Base-by-base conservation (phyloP, 2,113 vertebrate species). In the Zosterops lateralis region DNA sequence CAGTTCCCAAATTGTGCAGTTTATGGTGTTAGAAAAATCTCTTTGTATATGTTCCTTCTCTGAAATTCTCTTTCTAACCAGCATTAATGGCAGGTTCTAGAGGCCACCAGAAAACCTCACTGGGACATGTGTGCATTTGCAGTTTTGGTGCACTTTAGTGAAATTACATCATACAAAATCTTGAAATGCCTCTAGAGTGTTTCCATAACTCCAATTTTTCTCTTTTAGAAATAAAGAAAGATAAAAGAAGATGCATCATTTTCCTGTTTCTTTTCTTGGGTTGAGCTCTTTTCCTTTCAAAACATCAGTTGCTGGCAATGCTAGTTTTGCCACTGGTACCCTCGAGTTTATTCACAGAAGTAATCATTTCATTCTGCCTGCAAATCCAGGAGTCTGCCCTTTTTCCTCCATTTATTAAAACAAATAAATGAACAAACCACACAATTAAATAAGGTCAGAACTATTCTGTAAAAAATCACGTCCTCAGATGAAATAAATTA, bases 401-500 rank as follows among this genome's bases (percentile, higher is more conserved):
- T 90, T 64, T 42, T 3, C 5, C 34, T 20, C 42, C 50, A 70
- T 73, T 92, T 91, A 68, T 89, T 94, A 70, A 91, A 92, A 83
- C 60, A 90, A 86, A 58, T 42, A 86, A 92, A 83, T 51, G 74
- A 87, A 45, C 12, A 74, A 56, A 71, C 4, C 7, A 12, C 24
- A 47, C 67, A 84, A 57, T 89, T 86, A 94, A 87, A 92, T 81
- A 92, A 89, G 68, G 65, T 65, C 74, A 91, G 31, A 61, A 38
- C 19, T 68, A 28, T 76, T 79, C 71, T 83, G 51, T 56, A 95
- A 95, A 82, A 91, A 92, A 72, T 79, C 67, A 80, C 66, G 58
- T 91, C 51, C 58, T 79, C 65, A 40, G 74, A 72, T 87, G 38
- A 82, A 85, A 92, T 92, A 79, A 92, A 89, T 93, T 92, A 89